These are phyloP conservation scores for Stigmatopora argus DNA, from an alignment of 2,113 vertebrate species.

Conservation along the genomic window DNA sequence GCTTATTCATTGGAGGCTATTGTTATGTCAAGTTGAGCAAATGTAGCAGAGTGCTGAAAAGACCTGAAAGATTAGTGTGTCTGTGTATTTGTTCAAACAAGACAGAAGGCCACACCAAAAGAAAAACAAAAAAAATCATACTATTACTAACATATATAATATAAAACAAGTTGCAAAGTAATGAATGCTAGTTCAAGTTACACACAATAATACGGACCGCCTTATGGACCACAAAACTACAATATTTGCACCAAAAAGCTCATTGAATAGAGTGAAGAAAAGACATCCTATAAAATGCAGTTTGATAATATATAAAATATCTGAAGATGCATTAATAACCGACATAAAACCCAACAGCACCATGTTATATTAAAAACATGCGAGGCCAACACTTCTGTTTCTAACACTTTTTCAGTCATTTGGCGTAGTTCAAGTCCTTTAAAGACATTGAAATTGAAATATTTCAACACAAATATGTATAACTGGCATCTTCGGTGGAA, in stretches of 20 bases:
- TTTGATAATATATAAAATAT: not conserved
- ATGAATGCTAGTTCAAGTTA: not conserved
- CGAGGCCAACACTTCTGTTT: not conserved
- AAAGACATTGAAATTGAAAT: not conserved
- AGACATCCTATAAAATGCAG: not conserved
- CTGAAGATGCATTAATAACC: not conserved
- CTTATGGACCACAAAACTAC: too few species aligned
- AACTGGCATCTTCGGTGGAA: not conserved
- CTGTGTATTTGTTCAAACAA: not conserved
- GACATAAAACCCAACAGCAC: not conserved
- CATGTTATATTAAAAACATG: not conserved
- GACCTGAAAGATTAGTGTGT: not conserved
- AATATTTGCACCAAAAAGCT: not conserved
- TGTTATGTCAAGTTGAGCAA: slow-evolving; percentile 8
- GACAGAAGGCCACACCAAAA: not conserved
- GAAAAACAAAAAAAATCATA: not conserved
- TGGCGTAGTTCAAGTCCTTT: not conserved
- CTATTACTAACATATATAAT: not conserved
- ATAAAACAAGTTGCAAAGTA: not conserved
- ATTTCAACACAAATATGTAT: not conserved
- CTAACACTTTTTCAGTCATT: not conserved
- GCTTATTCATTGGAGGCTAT: slow-evolving; percentile 41
- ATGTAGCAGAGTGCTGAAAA: not conserved
- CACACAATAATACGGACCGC: too few species aligned
- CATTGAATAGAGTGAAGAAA: not conserved